phyloP scores from a whole-genome alignment of 1,140 invertebrate genomes.

The Archivesica marissinica region DNA sequence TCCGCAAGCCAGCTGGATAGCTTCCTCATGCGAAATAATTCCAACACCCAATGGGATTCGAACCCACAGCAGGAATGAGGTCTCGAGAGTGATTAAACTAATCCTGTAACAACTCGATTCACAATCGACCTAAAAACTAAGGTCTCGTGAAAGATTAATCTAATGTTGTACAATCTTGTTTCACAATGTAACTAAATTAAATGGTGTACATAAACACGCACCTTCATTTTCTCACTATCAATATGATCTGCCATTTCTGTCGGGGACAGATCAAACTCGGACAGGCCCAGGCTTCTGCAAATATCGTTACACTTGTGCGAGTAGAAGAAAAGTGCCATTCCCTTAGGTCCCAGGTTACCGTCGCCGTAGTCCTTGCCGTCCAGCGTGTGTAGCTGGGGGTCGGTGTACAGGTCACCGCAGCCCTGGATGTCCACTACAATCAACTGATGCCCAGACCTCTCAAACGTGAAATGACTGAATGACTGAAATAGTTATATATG shows the following conservation, averaged over 20 bases:
- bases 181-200: too few species aligned
- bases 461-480: conserved; percentile 88
- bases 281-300: conserved; percentile 85
- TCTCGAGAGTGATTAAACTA: neutral
- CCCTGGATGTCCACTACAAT: conserved; percentile 88
- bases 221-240: conserved; percentile 76
- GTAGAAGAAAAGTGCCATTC: conserved; percentile 88
- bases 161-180: too few species aligned
- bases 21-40: neutral
- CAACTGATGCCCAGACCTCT: conserved; percentile 86
- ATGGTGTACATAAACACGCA: conserved; percentile 29
- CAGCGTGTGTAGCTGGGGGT: conserved; percentile 87
- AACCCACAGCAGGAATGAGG: neutral
- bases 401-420: conserved; percentile 88
- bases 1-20: too few species aligned
- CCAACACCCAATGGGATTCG: neutral
- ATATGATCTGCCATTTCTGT: conserved; percentile 79
- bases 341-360: conserved; percentile 87
- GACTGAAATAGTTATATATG: conserved; percentile 79
- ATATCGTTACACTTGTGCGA: conserved; percentile 87
- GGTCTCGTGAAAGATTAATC: neutral
- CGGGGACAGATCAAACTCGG: conserved; percentile 85
- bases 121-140: neutral
- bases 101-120: neutral
- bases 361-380: conserved; percentile 86